Evolutionary conservation across 2,113 vertebrate species (phyloP).

Genomic region (Leptocoma aspasia): DNA sequence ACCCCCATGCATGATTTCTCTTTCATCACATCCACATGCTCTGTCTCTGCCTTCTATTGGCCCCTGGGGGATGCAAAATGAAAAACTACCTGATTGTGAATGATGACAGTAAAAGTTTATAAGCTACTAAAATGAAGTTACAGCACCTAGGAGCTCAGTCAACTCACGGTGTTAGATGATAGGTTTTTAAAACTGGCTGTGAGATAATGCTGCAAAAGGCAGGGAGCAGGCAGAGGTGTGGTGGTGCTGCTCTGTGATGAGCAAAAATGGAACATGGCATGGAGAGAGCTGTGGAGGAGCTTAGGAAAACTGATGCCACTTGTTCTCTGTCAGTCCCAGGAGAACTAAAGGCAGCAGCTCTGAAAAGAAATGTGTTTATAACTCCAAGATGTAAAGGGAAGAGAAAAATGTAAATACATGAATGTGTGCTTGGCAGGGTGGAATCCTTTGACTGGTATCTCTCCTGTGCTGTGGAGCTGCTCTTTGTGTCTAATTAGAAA

Average conservation of each 20-base stretch:
- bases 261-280: background rate
- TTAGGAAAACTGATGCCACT: background rate
- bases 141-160: slow-evolving; percentile 70
- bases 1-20: background rate
- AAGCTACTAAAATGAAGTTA: slow-evolving; percentile 76
- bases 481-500: background rate
- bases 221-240: background rate
- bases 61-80: slow-evolving; percentile 52
- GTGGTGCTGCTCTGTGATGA: background rate
- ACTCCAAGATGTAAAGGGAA: background rate
- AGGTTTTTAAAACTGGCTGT: slow-evolving; percentile 50
- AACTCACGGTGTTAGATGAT: slow-evolving; percentile 57
- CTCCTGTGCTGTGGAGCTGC: background rate
- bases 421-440: background rate
- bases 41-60: slow-evolving; percentile 18
- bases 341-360: background rate
- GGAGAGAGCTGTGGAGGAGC: background rate
- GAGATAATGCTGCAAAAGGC: background rate
- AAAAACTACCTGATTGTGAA: slow-evolving; percentile 69
- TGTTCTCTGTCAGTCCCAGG: background rate
- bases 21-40: background rate
- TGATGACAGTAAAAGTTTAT: slow-evolving; percentile 77
- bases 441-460: background rate
- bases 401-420: background rate
- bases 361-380: background rate